Evolutionary conservation across 2,113 vertebrate species (phyloP).

Genomic region (Pogonocichla stellata): DNA sequence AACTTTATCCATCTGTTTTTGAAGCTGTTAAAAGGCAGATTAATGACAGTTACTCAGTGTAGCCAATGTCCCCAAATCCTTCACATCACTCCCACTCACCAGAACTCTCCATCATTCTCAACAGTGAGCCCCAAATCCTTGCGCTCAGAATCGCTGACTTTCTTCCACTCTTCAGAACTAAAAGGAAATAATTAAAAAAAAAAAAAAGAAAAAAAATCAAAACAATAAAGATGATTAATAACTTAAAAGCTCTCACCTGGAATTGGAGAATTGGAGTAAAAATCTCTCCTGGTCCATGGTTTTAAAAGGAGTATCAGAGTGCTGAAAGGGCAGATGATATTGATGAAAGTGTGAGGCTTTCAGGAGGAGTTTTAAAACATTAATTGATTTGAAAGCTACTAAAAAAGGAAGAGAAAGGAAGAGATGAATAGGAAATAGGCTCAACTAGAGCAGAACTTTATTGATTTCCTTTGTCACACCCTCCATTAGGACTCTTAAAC

Average conservation of each 20-base stretch:
- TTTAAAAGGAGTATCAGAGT: neutral
- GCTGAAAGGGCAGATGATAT: neutral
- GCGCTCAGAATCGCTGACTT: slow-evolving; percentile 82
- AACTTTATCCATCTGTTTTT: neutral
- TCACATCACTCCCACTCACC: slow-evolving; percentile 72
- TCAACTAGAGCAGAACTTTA: neutral
- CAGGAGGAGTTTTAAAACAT: neutral
- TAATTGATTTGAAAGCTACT: neutral
- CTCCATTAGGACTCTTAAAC: neutral
- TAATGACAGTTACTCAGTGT: neutral
- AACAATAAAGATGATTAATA: neutral
- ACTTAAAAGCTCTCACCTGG: neutral
- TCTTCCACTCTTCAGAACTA: slow-evolving; percentile 93
- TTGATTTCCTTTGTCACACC: neutral
- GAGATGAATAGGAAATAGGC: neutral
- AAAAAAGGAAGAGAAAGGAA: neutral
- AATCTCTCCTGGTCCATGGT: neutral
- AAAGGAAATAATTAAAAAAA: neutral
- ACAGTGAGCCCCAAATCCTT: slow-evolving; percentile 83
- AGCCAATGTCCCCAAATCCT: neutral
- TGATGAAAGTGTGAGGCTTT: neutral
- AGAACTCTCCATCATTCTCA: slow-evolving; percentile 93
- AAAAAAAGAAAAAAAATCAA: neutral
- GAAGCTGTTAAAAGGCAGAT: neutral
- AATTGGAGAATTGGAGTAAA: neutral